Percentiles rank a stretch among this genome's conserved stretches.
Evolutionary conservation across 2,888 invertebrate genomes (phyloP).

Genomic region (Lasioglossum figueresi): DNA sequence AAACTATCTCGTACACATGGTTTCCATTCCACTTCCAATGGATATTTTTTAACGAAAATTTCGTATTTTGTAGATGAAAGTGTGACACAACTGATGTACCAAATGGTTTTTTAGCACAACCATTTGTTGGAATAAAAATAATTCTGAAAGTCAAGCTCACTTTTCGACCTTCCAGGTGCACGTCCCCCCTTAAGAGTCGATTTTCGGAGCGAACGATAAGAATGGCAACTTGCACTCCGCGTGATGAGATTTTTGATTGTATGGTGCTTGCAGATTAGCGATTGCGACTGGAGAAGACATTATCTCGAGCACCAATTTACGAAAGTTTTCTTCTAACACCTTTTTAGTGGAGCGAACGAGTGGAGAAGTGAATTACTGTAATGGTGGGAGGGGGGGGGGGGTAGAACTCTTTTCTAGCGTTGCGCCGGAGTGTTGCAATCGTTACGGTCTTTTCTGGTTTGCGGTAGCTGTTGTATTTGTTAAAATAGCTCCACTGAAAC

Average conservation of each 20-base stretch:
- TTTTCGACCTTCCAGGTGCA: not conserved
- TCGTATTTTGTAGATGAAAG: no score
- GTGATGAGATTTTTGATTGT: conserved; percentile 1
- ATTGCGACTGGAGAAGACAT: not conserved
- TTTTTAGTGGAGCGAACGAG: not conserved
- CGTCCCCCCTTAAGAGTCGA: not conserved
- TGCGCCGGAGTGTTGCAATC: no score
- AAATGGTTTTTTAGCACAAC: not conserved
- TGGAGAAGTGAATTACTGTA: not conserved
- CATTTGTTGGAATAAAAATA: not conserved
- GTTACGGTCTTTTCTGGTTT: not conserved
- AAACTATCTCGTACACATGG: no score
- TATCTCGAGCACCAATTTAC: not conserved
- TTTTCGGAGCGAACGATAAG: not conserved
- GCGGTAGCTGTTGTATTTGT: not conserved
- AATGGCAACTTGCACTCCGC: not conserved
- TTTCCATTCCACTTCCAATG: no score
- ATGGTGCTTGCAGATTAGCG: not conserved
- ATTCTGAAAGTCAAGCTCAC: not conserved
- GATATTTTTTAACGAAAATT: no score
- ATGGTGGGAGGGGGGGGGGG: not conserved
- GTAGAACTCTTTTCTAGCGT: not conserved
- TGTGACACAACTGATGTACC: not conserved
- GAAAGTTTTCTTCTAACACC: not conserved
- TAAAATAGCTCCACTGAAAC: not conserved